Evolutionary conservation across 2,888 invertebrate genomes (phyloP), one percentile per base, ranked within the genome.

Genomic region (Gymnosoma rotundatum): DNA sequence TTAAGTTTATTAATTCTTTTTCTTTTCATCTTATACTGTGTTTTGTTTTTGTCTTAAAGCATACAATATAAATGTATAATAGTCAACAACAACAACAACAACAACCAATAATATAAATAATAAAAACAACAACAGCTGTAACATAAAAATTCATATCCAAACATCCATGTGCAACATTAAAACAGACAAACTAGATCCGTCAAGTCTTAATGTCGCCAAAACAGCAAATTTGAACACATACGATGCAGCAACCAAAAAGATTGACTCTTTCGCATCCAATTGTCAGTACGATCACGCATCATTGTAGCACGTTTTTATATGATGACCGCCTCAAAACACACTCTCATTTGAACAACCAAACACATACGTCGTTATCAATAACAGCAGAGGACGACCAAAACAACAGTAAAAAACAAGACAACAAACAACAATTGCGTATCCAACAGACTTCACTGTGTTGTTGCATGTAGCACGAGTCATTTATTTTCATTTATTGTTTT

Each of bases 221-320:
- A 78, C 75, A 66, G 48, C 73, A 42, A 48, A 56, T 64, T 48
- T 52, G 74, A 32, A 74, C 64, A 74, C 56, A 69, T 60, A 72
- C 45, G 78, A 72, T 36, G 78, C 78, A 69, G 73, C 56, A 74
- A 52, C 52, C 69, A 32, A 75, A 69, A 48, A 67, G 63, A 73
- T 78, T 78, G 64, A 64, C 21, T 75, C 70, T 70, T 75, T 75
- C 79, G 79, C 79, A 83, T 83, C 75, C 83, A 78, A 78, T 91
- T 90, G 89, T 88, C 86, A 91, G 89, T 91, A 89, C 88, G 89
- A 91, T 90, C 91, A 91, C 91, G 91, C 91, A 91, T 89, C 90
- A 90, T 89, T 89, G 89, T 91, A 89, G 91, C 91, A 91, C 91
- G 91, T 91, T 91, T 91, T 91, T 91, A 89, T 91, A 89, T 90